phyloP scores from a whole-genome alignment of 2,797 vertebrate genomes.

The Sebastolobus alascanus region DNA sequence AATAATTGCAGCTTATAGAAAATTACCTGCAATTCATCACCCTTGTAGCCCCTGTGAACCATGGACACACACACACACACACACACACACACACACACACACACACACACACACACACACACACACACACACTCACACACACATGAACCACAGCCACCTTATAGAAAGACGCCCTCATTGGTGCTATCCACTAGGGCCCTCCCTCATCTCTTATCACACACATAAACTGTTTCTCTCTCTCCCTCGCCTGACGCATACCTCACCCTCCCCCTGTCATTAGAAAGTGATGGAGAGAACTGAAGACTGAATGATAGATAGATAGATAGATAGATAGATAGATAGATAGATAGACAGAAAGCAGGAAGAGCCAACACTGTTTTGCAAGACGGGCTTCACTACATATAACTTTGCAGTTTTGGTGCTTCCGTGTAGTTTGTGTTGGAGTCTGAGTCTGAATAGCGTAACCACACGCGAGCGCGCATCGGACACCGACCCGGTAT shows the following conservation, averaged over 20 bases:
- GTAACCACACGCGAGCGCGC: no score
- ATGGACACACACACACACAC: neutral
- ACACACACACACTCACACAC: neutral
- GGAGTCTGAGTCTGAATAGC: no score
- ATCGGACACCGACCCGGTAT: no score
- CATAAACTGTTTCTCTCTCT: neutral
- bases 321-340: neutral
- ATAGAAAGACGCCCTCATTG: neutral
- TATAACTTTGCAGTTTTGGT: no score
- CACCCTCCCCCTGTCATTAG: neutral
- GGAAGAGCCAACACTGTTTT: no score
- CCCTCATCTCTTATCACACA: conserved; percentile 3
- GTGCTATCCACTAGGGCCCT: neutral
- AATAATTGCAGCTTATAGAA: conserved; percentile 32
- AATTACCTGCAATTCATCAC: conserved; percentile 46
- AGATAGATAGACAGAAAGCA: neutral
- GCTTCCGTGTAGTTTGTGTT: no score
- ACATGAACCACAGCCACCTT: neutral
- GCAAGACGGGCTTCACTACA: no score
- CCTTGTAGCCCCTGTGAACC: conserved; percentile 14
- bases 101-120: neutral
- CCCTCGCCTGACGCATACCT: neutral
- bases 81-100: conserved; percentile 1
- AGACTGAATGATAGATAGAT: neutral
- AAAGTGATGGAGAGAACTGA: neutral